Base-by-base conservation (phyloP, 2,113 vertebrate genomes). In the Melospiza georgiana region DNA sequence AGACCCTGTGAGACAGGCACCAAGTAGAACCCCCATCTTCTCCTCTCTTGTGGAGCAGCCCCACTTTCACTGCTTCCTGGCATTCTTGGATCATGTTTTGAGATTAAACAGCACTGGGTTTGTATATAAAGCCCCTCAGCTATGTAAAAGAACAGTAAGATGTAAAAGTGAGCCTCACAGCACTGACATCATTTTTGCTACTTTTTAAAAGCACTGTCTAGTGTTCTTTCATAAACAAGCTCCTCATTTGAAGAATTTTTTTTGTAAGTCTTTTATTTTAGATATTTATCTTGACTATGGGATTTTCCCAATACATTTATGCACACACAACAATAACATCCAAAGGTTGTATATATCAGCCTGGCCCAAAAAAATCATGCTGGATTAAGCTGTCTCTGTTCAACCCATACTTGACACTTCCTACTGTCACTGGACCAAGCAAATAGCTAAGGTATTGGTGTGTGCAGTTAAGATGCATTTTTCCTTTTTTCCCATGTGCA, bases 21-120 rank as follows among this genome's bases (percentile, higher is more conserved):
- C 0, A 0, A 55, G 44, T 16, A 78, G 28, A 52, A 27, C 10
- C 1, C 2, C 21, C 67, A 27, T 5, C 25, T 91, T 28, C 69
- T 68, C 20, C 25, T 75, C 31, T 18, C 19, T n/a, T 1, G 0
- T 21, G 23, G 4, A 58, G 24, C 39, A 84, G 31, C 19, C 19
- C 13, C 22, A 6, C 9, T 68, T 35, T 51, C 2, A 1, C 8
- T 58, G 20, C 31, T 67, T 33, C 46, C 27, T 67, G 23, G 14
- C 10, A n/a, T 22, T 75, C 43, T 63, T 2, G 2, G 33, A 30
- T 25, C 37, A 24, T 16, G 8, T 76, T 61, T 66, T 71, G n/a
- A 75, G n/a, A n/a, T 80, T 61, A 37, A 90, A 25, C 16, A 66
- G 23, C 13, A 63, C 58, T 27, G 11, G 10, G 7, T 20, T 51